phyloP scores from a whole-genome alignment of 2,797 vertebrate species.

The Poliocrania exsul region DNA sequence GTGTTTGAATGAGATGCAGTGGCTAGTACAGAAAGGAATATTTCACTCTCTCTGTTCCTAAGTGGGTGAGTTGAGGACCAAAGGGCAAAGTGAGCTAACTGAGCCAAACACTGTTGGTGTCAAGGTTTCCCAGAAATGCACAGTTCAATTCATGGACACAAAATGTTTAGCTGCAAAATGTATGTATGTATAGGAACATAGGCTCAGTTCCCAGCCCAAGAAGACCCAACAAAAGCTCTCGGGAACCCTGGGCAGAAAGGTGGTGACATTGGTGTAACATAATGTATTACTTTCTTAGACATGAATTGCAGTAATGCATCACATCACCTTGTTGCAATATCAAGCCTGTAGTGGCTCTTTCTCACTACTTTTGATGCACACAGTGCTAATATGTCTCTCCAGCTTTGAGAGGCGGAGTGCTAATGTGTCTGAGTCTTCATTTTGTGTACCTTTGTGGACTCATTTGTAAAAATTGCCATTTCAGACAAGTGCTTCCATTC shows the following conservation, averaged over 20 bases:
- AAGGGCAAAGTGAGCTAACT: background rate
- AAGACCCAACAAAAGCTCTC: background rate
- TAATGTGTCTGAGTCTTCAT: background rate
- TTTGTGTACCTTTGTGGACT: background rate
- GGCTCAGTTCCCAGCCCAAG: background rate
- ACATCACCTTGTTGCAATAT: background rate
- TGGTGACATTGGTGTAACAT: background rate
- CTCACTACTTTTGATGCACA: background rate
- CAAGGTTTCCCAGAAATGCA: background rate
- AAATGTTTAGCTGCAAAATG: background rate
- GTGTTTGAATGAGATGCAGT: background rate
- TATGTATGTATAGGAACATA: background rate
- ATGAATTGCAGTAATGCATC: background rate
- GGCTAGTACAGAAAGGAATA: background rate
- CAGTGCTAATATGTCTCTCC: background rate
- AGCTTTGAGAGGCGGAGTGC: background rate
- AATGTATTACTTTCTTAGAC: background rate
- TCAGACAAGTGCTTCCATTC: background rate
- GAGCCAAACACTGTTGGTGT: background rate
- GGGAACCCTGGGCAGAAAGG: background rate
- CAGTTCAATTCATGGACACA: background rate
- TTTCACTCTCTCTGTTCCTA: background rate
- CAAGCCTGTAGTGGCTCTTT: background rate
- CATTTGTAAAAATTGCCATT: background rate
- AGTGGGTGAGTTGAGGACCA: background rate